Evolutionary conservation across 1,140 invertebrate genomes (phyloP).

Genomic region (Globodera rostochiensis): DNA sequence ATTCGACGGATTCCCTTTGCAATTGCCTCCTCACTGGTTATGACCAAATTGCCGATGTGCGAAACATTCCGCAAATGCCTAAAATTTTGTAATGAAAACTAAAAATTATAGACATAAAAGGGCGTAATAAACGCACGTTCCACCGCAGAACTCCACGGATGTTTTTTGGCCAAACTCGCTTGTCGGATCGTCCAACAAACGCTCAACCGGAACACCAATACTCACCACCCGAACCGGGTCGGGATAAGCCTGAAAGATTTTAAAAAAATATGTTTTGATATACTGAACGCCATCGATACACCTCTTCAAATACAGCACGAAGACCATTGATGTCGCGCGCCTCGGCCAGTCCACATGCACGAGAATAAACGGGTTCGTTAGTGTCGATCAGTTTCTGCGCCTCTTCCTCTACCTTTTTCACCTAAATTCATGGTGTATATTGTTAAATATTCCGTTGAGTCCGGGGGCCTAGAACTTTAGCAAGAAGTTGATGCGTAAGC

Average conservation of each 20-base stretch:
- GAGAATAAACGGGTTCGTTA: constrained; percentile 85
- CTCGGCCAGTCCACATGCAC: constrained; percentile 78
- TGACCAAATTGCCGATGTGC: constrained; percentile 91
- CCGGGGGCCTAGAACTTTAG: no score
- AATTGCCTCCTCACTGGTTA: constrained; percentile 95
- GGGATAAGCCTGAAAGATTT: constrained; percentile 78
- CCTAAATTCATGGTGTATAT: constrained; percentile 51
- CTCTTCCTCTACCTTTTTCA: constrained; percentile 81
- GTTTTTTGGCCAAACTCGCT: constrained; percentile 78
- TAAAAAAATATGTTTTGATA: no score
- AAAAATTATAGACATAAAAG: not conserved
- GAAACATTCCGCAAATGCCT: constrained; percentile 83
- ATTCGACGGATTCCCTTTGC: constrained; percentile 96
- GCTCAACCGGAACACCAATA: constrained; percentile 87
- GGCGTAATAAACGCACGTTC: constrained; percentile 74
- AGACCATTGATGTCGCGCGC: constrained; percentile 89
- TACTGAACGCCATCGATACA: constrained; percentile 44
- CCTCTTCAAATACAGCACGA: constrained; percentile 95
- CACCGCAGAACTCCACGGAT: constrained; percentile 99
- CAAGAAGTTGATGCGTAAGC: no score
- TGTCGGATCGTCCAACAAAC: constrained; percentile 82
- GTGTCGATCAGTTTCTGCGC: constrained; percentile 78
- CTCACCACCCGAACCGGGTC: constrained; percentile 96
- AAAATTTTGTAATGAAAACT: constrained; percentile 13
- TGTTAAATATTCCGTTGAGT: constrained; percentile 5